Base-by-base conservation (phyloP, 2,888 invertebrate species). In the Mythimna albipuncta region DNA sequence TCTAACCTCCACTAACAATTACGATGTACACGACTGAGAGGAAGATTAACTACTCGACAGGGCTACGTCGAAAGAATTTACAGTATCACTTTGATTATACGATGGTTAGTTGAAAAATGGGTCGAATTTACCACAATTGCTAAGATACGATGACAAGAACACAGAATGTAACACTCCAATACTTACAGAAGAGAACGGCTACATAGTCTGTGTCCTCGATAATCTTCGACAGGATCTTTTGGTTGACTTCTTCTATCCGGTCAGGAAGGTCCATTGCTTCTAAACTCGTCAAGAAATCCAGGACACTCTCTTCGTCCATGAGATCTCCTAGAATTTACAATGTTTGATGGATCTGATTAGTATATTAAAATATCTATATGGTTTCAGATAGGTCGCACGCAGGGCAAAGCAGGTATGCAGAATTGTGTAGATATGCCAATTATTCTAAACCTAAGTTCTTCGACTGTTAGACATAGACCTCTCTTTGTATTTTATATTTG, bases 191-290 rank as follows among this genome's bases (percentile, higher is more conserved):
- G 89, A 99, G 97, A 86, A 99, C 99, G 72, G 99, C 99, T 85
- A 99, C 98, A 92, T 98, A 99, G 88, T 98, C 98, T 38, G 98
- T 98, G 86, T 99, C 99, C 93, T 98, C 98, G 82, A 99, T 98
- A 90, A 99, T 98, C 96, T 99, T 99, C 76, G 97, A 97, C 83
- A 99, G 97, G 90, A 99, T 98, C 94, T 98, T 98, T 80, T 98
- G 97, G 93, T 99, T 99, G 69, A 99, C 99, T 97, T 99, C 99
- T 97, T 99, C 99, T 94, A 99, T 99, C 94, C 99, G 97, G 96
- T 99, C 99, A 64, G 99, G 99, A 90, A 98, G 96, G 93, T 99
- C 99, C 98, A 99, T 99, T 86, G 99, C 98, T 96, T 99, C 99
- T 90, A 99, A 97, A 92, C 99, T 99, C 89, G 99, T 99, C 89